Evolutionary conservation across 2,888 invertebrate genomes (phyloP).

Genomic region (Pelosia muscerda): DNA sequence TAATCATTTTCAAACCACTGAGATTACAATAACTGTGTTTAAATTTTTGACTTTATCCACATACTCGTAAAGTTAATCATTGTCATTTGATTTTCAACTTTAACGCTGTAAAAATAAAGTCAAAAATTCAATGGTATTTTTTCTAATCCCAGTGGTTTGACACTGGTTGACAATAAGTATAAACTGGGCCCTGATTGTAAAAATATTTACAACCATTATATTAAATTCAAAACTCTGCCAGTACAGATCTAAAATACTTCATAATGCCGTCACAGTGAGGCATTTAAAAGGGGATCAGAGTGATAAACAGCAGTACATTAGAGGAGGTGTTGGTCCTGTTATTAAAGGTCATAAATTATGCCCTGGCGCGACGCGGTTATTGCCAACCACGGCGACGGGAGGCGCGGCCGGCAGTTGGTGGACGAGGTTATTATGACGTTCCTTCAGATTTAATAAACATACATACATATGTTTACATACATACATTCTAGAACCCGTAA

Average conservation of each 20-base stretch:
- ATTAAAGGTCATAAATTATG: constrained; percentile 38
- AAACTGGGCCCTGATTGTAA: no score
- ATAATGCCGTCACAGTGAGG: not conserved
- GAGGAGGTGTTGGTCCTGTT: constrained; percentile 14
- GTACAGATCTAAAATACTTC: not conserved
- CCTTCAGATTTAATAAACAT: not conserved
- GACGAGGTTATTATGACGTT: constrained; percentile 22
- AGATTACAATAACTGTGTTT: no score
- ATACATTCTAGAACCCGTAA: no score
- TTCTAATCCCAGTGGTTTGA: no score
- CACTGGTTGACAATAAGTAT: no score
- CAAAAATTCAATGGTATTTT: no score
- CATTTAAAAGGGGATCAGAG: constrained; percentile 4
- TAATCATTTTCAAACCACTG: no score
- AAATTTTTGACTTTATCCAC: no score
- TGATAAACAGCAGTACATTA: constrained; percentile 15
- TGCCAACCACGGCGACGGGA: not conserved
- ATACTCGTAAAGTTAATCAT: no score
- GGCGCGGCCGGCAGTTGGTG: not conserved
- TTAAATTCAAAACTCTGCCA: not conserved
- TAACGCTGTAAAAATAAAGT: no score
- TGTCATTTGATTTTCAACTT: no score
- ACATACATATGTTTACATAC: no score
- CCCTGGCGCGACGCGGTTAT: constrained; percentile 11
- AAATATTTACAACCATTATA: not conserved